Base-by-base conservation (phyloP, 2,888 invertebrate genomes). In the Drosophila paranaensis region DNA sequence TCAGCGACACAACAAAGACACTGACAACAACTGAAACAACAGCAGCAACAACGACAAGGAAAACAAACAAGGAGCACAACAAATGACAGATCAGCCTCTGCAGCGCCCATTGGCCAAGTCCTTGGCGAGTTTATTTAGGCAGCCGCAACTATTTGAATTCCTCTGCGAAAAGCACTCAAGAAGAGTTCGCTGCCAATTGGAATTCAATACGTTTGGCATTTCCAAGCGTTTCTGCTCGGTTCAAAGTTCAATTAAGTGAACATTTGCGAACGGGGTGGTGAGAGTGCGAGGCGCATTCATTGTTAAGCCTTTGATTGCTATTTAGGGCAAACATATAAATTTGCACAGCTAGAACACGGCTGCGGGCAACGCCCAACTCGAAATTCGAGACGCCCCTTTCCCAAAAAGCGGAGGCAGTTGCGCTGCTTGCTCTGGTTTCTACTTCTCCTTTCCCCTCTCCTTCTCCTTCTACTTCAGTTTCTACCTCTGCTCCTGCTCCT, bases 231-330 rank as follows among this genome's bases (percentile, higher is more conserved):
- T 60, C 50, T 67, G 82, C 80, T 87, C 82, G 69, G 82, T 82
- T 87, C 82, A 87, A 76, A 87, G 87, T 82, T 87, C 84, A 87
- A 84, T 84, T 84, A 84, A 76, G 82, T 82, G 78, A 69, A 69
- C 82, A 72, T 73, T 81, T 80, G 66, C 60, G 40, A 27, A 6
- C 9, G 54, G 74, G 70, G 25, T 42, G 20, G 9, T 2, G 5
- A 9, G 30, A 14, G 39, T 27, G 14, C 16, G n/a, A n/a, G 54
- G 45, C 16, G 33, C 60, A 60, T 54, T 69, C 73, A 73, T 79
- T 80, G 87, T 80, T 84, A 82, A 84, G 80, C 87, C 82, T 77
- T 78, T 78, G 86, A 74, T 72, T 71, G 79, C 79, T 69, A 83
- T 84, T 86, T 80, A 70, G 83, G 83, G 64, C 83, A 84, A 81